Conservation (phyloP, 2,113 vertebrate species). For the Eulemur macaco region DNA sequence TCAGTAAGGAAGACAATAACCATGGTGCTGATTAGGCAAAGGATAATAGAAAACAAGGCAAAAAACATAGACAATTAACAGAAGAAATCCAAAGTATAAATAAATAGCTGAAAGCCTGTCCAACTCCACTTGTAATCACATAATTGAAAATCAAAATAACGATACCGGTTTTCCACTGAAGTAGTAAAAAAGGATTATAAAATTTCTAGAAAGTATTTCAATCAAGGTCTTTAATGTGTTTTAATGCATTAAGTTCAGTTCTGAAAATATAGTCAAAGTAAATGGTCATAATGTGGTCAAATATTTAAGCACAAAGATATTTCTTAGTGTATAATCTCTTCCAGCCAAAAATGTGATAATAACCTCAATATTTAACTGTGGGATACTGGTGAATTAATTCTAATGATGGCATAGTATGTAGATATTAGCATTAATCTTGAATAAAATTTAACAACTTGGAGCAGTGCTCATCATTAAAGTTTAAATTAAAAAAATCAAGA, state of each 20-base stretch:
- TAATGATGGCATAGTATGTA: not conserved
- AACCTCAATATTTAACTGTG: not conserved
- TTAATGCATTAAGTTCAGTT: not conserved
- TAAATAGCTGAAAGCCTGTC: not conserved
- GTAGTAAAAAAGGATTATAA: not conserved
- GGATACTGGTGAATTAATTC: not conserved
- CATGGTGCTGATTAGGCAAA: not conserved
- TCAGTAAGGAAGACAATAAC: not conserved
- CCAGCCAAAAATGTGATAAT: not conserved
- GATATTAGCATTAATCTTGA: not conserved
- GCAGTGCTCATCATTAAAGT: not conserved
- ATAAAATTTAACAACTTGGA: not conserved
- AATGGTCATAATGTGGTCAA: not conserved
- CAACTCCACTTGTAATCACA: not conserved
- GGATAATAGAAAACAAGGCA: not conserved
- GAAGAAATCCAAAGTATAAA: not conserved
- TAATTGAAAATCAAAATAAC: not conserved
- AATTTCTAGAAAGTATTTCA: not conserved
- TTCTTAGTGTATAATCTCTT: not conserved
- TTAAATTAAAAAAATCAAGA: not conserved
- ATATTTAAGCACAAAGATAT: not conserved
- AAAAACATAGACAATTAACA: not conserved
- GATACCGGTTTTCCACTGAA: not conserved
- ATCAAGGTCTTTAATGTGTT: not conserved
- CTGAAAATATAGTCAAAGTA: not conserved